Evolutionary conservation across 2,888 invertebrate genomes (phyloP).

Genomic region (Drosophila mulleri): DNA sequence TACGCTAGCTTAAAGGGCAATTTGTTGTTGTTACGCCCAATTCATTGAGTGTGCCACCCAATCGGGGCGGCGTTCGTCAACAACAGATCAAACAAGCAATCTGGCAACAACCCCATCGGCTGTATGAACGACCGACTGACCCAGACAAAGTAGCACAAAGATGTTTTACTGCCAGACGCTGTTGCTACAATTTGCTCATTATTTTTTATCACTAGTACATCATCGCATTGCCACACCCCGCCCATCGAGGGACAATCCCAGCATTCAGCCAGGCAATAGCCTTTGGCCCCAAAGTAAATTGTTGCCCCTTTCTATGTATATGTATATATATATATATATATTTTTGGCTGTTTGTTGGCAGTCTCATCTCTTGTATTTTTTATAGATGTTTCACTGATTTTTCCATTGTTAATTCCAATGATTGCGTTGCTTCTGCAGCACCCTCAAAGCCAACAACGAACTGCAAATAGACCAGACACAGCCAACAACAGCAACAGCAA

Average conservation of each 20-base stretch:
- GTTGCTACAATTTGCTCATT: constrained; percentile 79
- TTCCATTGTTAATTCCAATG: constrained; percentile 67
- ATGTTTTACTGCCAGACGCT: constrained; percentile 70
- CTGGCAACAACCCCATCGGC: constrained; percentile 52
- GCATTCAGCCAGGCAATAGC: constrained; percentile 45
- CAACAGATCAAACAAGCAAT: constrained; percentile 62
- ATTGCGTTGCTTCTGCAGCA: constrained; percentile 42
- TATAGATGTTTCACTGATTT: constrained; percentile 61
- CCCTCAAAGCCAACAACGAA: constrained; percentile 50
- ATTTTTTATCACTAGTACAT: constrained; percentile 76
- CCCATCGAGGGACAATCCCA: constrained; percentile 14
- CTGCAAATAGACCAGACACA: constrained; percentile 50
- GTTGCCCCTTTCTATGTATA: constrained; percentile 68
- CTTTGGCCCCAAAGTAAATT: constrained; percentile 68
- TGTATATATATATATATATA: constrained; percentile 4
- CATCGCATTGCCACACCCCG: constrained; percentile 26
- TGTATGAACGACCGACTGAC: constrained; percentile 60
- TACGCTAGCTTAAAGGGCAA: constrained; percentile 72
- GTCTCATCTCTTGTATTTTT: constrained; percentile 51
- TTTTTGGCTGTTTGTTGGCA: constrained; percentile 18
- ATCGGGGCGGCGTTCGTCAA: constrained; percentile 23
- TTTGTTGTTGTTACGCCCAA: constrained; percentile 71
- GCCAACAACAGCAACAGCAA: constrained; percentile 13
- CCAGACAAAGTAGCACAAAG: constrained; percentile 78
- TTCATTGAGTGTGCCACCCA: constrained; percentile 64